phyloP scores from a whole-genome alignment of 2,888 invertebrate genomes.

The Strigamia crassipes region DNA sequence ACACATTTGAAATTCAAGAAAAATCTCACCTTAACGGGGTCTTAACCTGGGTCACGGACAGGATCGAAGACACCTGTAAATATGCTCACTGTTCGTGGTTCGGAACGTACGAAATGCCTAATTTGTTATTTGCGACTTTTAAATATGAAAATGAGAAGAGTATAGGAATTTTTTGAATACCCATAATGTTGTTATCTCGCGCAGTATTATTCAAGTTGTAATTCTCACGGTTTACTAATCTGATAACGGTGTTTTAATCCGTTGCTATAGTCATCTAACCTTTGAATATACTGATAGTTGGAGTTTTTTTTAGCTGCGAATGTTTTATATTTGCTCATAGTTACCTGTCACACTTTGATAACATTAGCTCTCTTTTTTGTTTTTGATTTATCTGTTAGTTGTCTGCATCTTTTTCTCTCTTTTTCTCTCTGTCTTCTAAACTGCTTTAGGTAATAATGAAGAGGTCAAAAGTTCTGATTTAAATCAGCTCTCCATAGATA shows the following conservation, averaged over 20 bases:
- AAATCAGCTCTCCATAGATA: slow-evolving; percentile 54
- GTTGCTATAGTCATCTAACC: neutral
- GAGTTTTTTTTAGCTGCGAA: neutral
- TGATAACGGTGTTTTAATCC: neutral
- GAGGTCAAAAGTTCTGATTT: slow-evolving; percentile 48
- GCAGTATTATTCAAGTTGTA: no score
- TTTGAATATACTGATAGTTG: neutral
- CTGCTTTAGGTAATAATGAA: slow-evolving; percentile 46
- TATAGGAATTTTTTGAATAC: neutral
- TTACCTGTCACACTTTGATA: neutral
- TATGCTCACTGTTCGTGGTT: neutral
- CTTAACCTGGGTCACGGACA: neutral
- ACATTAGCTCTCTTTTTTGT: neutral
- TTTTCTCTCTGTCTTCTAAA: slow-evolving; percentile 26
- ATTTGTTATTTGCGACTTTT: neutral
- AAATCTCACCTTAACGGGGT: neutral
- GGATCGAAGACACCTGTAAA: neutral
- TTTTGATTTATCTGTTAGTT: neutral
- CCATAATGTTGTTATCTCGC: neutral
- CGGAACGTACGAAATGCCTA: neutral
- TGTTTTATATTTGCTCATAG: neutral
- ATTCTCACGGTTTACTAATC: neutral
- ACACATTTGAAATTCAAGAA: neutral
- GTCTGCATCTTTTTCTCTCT: slow-evolving; percentile 23
- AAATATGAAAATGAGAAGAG: neutral